A percentile compares a stretch with the other conserved stretches of the same genome.
Evolutionary conservation across 2,113 vertebrate genomes (phyloP).

Genomic region (Coregonus clupeaformis): DNA sequence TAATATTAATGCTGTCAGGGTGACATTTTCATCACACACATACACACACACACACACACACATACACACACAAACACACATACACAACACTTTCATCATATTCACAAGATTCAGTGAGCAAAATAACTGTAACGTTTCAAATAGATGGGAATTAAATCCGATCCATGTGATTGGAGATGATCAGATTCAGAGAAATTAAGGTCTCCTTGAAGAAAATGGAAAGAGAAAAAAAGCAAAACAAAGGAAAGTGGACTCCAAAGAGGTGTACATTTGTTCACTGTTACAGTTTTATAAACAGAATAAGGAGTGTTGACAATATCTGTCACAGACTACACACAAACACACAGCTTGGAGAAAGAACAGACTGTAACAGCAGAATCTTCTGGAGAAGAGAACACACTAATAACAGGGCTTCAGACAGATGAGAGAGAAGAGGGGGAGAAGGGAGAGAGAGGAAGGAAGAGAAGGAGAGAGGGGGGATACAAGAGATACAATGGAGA

Average conservation of each 20-base stretch:
- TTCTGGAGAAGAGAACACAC: conserved; percentile 12
- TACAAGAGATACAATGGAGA: background rate
- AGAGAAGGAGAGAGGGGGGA: background rate
- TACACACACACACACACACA: too few relatives aligned
- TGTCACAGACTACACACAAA: conserved; percentile 9
- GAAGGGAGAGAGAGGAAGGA: background rate
- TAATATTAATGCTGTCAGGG: too few relatives aligned
- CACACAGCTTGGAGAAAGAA: conserved; percentile 8
- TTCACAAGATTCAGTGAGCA: background rate
- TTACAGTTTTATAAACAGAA: conserved; percentile 9
- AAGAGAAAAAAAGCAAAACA: background rate
- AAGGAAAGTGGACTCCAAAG: too few relatives aligned
- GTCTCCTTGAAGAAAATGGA: too few relatives aligned
- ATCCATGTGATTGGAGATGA: too few relatives aligned
- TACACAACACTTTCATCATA: background rate
- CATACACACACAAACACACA: too few relatives aligned
- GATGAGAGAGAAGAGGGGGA: conserved; percentile 7
- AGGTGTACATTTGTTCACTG: background rate
- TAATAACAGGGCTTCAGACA: conserved; percentile 36
- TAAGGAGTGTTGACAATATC: conserved; percentile 6
- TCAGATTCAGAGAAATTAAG: too few relatives aligned
- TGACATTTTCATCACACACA: too few relatives aligned
- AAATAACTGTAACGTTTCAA: background rate
- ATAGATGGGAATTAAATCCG: too few relatives aligned
- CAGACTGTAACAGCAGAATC: background rate